These are phyloP conservation scores for Chaitophorus viminalis DNA, from an alignment of 2,888 invertebrate genomes.

Conservation along the genomic window DNA sequence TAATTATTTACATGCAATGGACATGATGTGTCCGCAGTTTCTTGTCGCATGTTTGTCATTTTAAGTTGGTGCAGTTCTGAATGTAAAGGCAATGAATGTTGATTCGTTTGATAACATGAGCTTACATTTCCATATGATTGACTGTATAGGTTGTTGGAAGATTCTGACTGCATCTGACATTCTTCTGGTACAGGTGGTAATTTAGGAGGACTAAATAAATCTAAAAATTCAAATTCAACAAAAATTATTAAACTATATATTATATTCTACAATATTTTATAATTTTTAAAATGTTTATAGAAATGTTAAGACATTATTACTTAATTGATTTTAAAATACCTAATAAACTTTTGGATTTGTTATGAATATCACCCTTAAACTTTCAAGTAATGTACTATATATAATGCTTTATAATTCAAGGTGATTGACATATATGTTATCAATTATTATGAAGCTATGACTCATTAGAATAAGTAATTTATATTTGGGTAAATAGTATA, in stretches of 20 bases:
- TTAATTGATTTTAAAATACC: no score
- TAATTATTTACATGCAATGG: constrained; percentile 39
- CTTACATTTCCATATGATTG: constrained; percentile 55
- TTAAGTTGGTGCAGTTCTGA: constrained; percentile 59
- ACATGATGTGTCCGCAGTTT: constrained; percentile 41
- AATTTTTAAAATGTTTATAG: no score
- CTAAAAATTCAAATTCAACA: constrained; percentile 66
- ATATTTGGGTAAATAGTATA: no score
- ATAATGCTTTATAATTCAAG: no score
- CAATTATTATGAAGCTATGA: no score
- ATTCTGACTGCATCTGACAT: constrained; percentile 61
- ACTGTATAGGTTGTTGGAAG: constrained; percentile 49
- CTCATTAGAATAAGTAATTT: no score
- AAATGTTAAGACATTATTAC: no score
- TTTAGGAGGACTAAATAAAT: constrained; percentile 71
- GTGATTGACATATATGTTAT: no score
- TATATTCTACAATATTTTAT: no score
- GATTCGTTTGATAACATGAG: constrained; percentile 53
- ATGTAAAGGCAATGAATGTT: constrained; percentile 47
- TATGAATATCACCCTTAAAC: no score
- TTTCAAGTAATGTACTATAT: no score
- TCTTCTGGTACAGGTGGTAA: constrained; percentile 75
- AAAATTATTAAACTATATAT: neutral
- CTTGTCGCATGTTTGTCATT: constrained; percentile 56
- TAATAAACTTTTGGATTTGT: no score